These are phyloP conservation scores for Hypotaenidia philippensis DNA, from an alignment of 2,797 vertebrate genomes.

Conservation along the genomic window DNA sequence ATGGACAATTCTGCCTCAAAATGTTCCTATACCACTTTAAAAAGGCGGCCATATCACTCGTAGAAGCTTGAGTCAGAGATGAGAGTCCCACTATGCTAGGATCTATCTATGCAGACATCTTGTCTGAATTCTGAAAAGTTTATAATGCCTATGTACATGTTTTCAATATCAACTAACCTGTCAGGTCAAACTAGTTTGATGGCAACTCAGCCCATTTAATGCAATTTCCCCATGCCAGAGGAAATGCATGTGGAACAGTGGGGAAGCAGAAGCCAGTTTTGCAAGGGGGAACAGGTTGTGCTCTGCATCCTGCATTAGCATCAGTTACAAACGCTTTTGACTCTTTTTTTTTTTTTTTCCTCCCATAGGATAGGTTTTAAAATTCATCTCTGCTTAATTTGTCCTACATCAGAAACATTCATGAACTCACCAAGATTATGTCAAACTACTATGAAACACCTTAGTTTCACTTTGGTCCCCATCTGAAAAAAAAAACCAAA, in stretches of 20 bases:
- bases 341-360: background rate
- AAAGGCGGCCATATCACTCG: background rate
- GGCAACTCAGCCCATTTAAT: background rate
- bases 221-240: background rate
- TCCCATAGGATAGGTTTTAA: background rate
- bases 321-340: background rate
- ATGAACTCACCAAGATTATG: background rate
- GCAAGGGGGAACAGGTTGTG: background rate
- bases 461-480: background rate
- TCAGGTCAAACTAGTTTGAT: background rate
- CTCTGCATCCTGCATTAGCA: background rate
- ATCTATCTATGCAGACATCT: fast-evolving
- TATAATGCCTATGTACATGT: fast-evolving
- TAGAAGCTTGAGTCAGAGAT: background rate
- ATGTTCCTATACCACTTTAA: background rate
- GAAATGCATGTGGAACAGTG: fast-evolving
- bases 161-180: background rate
- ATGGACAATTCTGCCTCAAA: background rate
- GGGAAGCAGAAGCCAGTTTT: background rate
- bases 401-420: background rate
- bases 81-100: background rate
- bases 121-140: background rate
- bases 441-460: background rate
- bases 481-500: background rate
- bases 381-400: background rate